Conservation (phyloP, 2,113 vertebrate species). For the Crotophaga sulcirostris region DNA sequence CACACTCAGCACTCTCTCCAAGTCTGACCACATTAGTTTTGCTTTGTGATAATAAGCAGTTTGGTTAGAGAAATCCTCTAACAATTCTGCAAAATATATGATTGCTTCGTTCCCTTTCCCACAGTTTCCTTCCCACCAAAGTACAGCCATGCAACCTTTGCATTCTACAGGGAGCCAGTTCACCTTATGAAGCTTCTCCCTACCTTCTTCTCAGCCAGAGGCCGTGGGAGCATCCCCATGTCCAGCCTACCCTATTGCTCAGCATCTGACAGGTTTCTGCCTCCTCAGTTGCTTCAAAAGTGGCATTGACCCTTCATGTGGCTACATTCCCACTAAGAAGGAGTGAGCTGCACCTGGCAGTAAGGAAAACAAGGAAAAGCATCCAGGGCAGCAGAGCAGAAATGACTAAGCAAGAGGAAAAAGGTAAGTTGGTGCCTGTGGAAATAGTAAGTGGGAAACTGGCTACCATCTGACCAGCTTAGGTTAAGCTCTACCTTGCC, state of each 20-base stretch:
- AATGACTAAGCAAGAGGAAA: background rate
- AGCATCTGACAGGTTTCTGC: background rate
- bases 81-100: background rate
- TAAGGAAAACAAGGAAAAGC: background rate
- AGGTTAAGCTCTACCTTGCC: background rate
- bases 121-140: background rate
- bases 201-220: background rate
- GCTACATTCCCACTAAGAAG: background rate
- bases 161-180: background rate
- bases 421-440: background rate
- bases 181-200: background rate
- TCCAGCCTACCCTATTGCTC: background rate
- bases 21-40: background rate
- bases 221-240: background rate
- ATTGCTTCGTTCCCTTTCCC: background rate
- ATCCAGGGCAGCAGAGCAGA: background rate
- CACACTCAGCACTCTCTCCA: background rate
- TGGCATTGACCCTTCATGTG: background rate
- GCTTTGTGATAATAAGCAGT: background rate
- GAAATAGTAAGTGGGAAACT: background rate
- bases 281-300: background rate
- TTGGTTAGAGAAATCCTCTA: background rate
- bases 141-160: background rate
- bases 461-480: background rate
- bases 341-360: background rate